phyloP scores from a whole-genome alignment of 2,797 vertebrate genomes.

The Champsocephalus esox region DNA sequence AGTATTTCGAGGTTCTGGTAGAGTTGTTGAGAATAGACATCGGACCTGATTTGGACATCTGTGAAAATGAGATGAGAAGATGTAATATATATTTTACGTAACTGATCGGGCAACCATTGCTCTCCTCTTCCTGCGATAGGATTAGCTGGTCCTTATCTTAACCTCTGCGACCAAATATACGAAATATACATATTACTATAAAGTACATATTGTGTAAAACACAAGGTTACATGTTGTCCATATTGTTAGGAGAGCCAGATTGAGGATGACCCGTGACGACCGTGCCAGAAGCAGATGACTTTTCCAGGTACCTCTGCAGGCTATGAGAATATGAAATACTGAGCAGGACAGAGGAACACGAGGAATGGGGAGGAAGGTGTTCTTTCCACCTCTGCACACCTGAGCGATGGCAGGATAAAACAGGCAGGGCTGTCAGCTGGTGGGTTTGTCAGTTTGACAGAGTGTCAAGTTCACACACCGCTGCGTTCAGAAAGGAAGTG shows the following conservation, averaged over 20 bases:
- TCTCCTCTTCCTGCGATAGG: not conserved
- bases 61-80: too few species aligned
- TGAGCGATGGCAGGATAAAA: not conserved
- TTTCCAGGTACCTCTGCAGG: not conserved
- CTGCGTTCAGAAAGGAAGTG: not conserved
- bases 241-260: too few species aligned
- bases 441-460: not conserved
- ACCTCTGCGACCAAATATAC: not conserved
- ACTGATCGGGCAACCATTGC: not conserved
- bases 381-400: conserved; percentile 1
- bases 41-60: too few species aligned
- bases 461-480: not conserved
- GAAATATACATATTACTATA: not conserved
- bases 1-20: too few species aligned
- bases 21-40: too few species aligned
- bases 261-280: not conserved
- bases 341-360: not conserved
- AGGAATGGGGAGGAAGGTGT: not conserved
- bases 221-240: too few species aligned
- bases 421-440: not conserved
- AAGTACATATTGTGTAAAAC: too few species aligned
- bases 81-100: too few species aligned
- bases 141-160: not conserved
- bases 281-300: not conserved
- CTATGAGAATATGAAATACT: not conserved